Conservation (phyloP, 2,113 vertebrate genomes). For the Rhadina sibilatrix region DNA sequence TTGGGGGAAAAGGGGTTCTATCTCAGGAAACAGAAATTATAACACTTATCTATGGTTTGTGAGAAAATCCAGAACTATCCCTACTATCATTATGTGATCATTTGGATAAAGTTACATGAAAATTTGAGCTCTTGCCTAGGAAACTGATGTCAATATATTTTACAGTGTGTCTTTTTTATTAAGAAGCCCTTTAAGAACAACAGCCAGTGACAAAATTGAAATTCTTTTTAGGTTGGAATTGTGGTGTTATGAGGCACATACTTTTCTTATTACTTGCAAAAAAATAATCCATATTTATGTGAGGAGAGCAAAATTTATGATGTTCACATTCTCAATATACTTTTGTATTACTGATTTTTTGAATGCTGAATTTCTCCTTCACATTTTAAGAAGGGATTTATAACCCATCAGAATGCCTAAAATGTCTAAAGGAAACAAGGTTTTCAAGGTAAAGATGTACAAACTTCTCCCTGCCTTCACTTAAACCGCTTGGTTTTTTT, state of each 20-base stretch:
- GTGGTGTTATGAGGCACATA: not conserved
- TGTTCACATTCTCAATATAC: not conserved
- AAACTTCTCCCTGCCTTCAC: not conserved
- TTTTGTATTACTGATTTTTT: not conserved
- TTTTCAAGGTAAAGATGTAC: not conserved
- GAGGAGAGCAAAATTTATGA: not conserved
- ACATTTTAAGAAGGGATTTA: not conserved
- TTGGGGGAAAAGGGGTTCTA: fast-evolving
- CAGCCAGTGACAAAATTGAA: not conserved
- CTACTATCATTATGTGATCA: not conserved
- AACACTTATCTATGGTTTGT: not conserved
- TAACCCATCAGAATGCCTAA: not conserved
- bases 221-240: not conserved
- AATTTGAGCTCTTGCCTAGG: not conserved
- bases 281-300: not conserved
- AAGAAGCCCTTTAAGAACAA: not conserved
- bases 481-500: too few relatives aligned
- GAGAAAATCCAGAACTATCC: not conserved
- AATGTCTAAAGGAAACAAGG: not conserved
- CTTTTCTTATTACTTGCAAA: not conserved
- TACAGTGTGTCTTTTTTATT: not conserved
- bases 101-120: not conserved
- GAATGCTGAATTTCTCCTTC: not conserved
- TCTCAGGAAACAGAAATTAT: not conserved
- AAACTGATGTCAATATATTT: not conserved